Base-by-base conservation (phyloP, 1,140 invertebrate species). In the Manduca sexta region DNA sequence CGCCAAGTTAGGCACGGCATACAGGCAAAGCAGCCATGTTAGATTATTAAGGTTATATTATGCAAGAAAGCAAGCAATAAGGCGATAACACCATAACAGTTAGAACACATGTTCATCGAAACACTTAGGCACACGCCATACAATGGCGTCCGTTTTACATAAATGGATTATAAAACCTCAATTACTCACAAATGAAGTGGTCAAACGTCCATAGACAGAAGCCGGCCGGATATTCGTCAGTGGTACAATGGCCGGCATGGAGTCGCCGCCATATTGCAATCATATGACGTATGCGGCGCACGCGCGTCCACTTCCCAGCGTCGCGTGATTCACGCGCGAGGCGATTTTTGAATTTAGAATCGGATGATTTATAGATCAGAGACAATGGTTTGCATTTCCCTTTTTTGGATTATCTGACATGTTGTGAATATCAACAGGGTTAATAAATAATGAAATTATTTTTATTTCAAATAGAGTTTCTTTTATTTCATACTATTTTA, bases 191-290 rank as follows among this genome's bases (percentile, higher is more conserved):
- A 35, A 35, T 45, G 12, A 21, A 45, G 31, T 17, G 3, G 30
- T 35, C 16, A 35, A 45, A 35, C 12, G 12, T 12, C 21, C 34
- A 46, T 38, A 46, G 12, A 46, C 35, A 46, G 37, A 44, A 35
- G 11, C 16, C 11, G 33, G 31, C 34, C 45, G 45, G 45, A 46
- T 15, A 46, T 46, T 46, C 16, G 45, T 46, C 45, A 46, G 45
- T 39, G 45, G 34, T 2, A 46, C 45, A 46, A 46, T 46, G 34
- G 45, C 17, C 15, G 44, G 31, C 33, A 45, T 45, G 33, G 44
- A 31, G 45, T 35, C 30, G 15, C 43, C 31, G 43, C 14, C 43
- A 45, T 45, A 46, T 31, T 30, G 44, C n/a, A 10, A 13, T 12
- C 34, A 29, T 14, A 46, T 37, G 45, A 38, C 13, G 18, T 38